Conservation (phyloP, 2,888 invertebrate species). For the Eurytoma adleriae region DNA sequence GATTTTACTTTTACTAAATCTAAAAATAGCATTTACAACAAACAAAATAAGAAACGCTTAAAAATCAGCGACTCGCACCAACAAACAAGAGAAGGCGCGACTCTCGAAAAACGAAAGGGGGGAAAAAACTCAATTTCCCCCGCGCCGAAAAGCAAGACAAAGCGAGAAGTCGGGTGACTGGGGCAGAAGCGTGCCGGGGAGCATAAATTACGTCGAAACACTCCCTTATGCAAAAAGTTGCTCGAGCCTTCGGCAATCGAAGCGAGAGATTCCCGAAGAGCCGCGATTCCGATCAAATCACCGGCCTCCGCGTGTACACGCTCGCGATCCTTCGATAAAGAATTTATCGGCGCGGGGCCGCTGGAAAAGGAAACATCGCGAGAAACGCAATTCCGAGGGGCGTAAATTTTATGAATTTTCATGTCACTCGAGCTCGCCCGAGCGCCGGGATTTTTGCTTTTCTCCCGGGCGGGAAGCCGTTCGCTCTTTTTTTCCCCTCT, state of each 20-base stretch:
- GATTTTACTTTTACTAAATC: no score
- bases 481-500: no score
- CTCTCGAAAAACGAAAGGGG: no score
- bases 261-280: slow-evolving; percentile 20
- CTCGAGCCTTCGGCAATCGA: slow-evolving; percentile 37
- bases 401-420: slow-evolving; percentile 54
- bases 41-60: no score
- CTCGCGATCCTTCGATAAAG: slow-evolving; percentile 40
- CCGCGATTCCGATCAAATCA: slow-evolving; percentile 45
- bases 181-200: not conserved
- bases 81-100: not conserved
- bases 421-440: slow-evolving; percentile 31
- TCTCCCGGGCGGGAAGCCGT: no score
- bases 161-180: not conserved
- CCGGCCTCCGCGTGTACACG: not conserved
- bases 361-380: slow-evolving; percentile 28
- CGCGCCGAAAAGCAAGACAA: not conserved
- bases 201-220: slow-evolving; percentile 32
- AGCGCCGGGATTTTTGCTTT: not conserved
- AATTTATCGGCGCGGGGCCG: slow-evolving; percentile 44
- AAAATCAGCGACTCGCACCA: not conserved
- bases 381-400: slow-evolving; percentile 46
- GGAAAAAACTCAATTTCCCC: slow-evolving; percentile 18
- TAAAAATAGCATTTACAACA: no score
- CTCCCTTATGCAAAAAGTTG: slow-evolving; percentile 48